Conservation (phyloP, 2,797 vertebrate genomes). For the Dromococcyx pavoninus region DNA sequence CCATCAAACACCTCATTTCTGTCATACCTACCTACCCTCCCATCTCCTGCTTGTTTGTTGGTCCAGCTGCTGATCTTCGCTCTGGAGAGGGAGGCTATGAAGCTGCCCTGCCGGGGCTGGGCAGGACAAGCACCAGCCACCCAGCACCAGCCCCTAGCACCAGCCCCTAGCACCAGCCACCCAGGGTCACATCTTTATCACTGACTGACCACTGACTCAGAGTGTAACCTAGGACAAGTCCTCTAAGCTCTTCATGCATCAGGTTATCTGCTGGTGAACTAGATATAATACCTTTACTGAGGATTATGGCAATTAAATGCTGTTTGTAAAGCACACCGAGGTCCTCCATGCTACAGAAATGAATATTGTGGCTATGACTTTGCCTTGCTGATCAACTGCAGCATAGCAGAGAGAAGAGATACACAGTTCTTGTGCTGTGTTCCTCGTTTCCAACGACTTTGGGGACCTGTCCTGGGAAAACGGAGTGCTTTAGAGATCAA, state of each 20-base stretch:
- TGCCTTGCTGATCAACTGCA: neutral
- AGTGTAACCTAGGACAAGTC: conserved; percentile 56
- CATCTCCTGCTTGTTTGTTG: neutral
- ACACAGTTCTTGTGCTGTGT: neutral
- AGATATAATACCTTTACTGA: conserved; percentile 53
- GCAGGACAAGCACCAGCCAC: neutral
- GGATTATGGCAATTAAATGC: conserved; percentile 61
- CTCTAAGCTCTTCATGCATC: conserved; percentile 46
- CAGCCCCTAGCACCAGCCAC: fast-evolving
- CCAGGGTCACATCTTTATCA: neutral
- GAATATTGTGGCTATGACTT: neutral
- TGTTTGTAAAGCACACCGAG: neutral
- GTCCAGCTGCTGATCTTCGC: conserved; percentile 15
- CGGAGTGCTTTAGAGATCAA: neutral
- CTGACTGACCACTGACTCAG: neutral
- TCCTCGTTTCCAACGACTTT: neutral
- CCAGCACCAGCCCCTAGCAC: fast-evolving
- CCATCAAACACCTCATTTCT: conserved; percentile 52
- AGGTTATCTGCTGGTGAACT: conserved; percentile 55
- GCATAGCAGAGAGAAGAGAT: neutral
- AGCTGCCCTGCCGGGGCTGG: neutral
- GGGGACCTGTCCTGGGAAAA: neutral
- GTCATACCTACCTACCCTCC: conserved; percentile 15
- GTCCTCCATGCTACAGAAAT: neutral
- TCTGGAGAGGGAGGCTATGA: neutral